phyloP scores from a whole-genome alignment of 2,888 invertebrate genomes.

The Eupelmus urozonus region DNA sequence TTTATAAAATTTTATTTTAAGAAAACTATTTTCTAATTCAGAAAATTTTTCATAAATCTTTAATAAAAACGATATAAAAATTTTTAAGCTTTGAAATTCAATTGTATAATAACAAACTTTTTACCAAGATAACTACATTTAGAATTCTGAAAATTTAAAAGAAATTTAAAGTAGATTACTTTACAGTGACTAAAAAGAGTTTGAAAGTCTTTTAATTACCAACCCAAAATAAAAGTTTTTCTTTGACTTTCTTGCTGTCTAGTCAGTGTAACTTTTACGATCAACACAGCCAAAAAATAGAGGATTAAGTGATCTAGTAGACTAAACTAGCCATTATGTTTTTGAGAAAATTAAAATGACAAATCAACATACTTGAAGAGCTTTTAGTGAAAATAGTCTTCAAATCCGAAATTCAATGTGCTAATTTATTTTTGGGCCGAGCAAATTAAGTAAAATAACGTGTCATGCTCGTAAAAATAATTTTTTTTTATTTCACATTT shows the following conservation, averaged over 20 bases:
- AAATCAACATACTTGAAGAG: not conserved
- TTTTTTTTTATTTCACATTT: too few relatives aligned
- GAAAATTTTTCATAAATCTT: too few relatives aligned
- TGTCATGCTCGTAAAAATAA: too few relatives aligned
- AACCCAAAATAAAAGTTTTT: conserved; percentile 29
- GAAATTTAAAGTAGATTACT: too few relatives aligned
- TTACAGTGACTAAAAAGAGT: not conserved
- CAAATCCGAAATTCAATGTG: not conserved
- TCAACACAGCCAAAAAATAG: not conserved
- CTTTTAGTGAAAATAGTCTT: not conserved
- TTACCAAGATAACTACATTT: not conserved
- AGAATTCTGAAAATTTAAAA: too few relatives aligned
- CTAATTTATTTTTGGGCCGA: too few relatives aligned
- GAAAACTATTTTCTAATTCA: too few relatives aligned
- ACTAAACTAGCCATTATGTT: not conserved
- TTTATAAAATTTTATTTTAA: too few relatives aligned
- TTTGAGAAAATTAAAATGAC: not conserved
- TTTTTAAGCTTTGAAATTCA: too few relatives aligned
- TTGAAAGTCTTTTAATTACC: conserved; percentile 38
- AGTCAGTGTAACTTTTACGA: not conserved
- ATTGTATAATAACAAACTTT: too few relatives aligned
- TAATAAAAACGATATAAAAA: too few relatives aligned
- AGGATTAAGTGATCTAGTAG: not conserved
- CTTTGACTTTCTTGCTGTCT: not conserved
- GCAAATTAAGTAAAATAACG: too few relatives aligned